Base-by-base conservation (phyloP, 2,888 invertebrate species). In the Drosophila algonquin region DNA sequence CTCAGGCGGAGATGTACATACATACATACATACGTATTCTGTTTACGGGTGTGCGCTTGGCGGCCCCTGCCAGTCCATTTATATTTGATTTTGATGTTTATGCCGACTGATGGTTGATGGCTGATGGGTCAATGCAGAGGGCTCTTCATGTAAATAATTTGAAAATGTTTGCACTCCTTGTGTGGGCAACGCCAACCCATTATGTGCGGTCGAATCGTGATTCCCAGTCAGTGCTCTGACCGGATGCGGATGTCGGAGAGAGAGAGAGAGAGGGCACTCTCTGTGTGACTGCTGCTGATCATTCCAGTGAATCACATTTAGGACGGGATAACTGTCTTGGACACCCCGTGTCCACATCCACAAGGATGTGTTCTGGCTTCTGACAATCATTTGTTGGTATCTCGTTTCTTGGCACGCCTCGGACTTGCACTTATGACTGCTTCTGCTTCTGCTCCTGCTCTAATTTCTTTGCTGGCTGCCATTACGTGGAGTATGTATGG, bases 81-180 rank as follows among this genome's bases (percentile, higher is more conserved):
- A 85, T 74, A 82, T 85, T 85, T 85, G 82, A 89, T 87, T 85
- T 85, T 85, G 82, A 89, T 87, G 86, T 73, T 80, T 85, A 80
- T 87, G 73, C 80, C 76, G 72, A 59, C 74, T 79, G 76, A 87
- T 76, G 74, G 58, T 72, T 80, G 68, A 73, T 80, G 80, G 54
- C 12, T 12, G 7, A 8, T 21, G 5, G 27, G 35, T 46, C 60
- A 48, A 44, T 52, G 55, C 35, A 32, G 48, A 16, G 35, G 12
- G 46, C 54, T 62, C 63, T 56, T 59, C 64, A 69, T 77, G 63
- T 74, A 76, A 76, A 76, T 77, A 71, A 69, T 79, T 73, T 68
- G 63, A 73, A 68, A 80, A 61, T 87, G 67, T 82, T 77, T 80
- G 76, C 70, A 72, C 73, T 73, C 62, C 75, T 78, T 75, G 63